Percentiles rank a stretch among this genome's conserved stretches.
phyloP scores from a whole-genome alignment of 2,113 vertebrate species.

The Ptilonorhynchus violaceus region DNA sequence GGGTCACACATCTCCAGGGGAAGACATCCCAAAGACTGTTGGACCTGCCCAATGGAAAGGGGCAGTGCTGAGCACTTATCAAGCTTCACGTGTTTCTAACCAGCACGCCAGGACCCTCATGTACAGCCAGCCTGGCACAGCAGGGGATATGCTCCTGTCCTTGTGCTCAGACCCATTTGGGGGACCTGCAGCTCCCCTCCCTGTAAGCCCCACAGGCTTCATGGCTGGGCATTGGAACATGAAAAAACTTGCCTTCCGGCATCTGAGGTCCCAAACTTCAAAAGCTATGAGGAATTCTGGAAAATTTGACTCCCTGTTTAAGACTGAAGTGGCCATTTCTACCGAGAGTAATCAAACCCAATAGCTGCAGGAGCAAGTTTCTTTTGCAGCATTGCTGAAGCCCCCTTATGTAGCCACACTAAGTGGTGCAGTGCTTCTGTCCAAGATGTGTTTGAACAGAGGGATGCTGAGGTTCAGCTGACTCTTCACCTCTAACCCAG shows the following conservation, averaged over 20 bases:
- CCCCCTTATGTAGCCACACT: neutral
- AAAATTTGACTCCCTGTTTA: neutral
- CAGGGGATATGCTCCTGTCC: fast-evolving
- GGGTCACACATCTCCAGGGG: neutral
- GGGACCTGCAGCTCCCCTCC: neutral
- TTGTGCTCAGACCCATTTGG: fast-evolving
- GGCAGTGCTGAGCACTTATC: neutral
- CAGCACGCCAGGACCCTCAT: fast-evolving
- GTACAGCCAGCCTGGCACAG: neutral
- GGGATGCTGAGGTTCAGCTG: neutral
- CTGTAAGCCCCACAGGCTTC: neutral
- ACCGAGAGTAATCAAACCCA: neutral
- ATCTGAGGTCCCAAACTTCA: neutral
- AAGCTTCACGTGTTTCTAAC: neutral
- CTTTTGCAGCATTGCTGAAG: neutral
- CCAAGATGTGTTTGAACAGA: neutral
- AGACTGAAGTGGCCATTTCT: neutral
- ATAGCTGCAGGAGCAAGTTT: neutral
- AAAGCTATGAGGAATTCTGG: neutral
- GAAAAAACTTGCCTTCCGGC: neutral
- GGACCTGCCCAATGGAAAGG: neutral
- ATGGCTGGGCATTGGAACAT: too few relatives aligned
- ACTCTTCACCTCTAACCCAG: neutral
- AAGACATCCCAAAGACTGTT: neutral
- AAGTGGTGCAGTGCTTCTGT: neutral